Evolutionary conservation across 2,888 invertebrate species (phyloP).

Genomic region (Clostera curtula): DNA sequence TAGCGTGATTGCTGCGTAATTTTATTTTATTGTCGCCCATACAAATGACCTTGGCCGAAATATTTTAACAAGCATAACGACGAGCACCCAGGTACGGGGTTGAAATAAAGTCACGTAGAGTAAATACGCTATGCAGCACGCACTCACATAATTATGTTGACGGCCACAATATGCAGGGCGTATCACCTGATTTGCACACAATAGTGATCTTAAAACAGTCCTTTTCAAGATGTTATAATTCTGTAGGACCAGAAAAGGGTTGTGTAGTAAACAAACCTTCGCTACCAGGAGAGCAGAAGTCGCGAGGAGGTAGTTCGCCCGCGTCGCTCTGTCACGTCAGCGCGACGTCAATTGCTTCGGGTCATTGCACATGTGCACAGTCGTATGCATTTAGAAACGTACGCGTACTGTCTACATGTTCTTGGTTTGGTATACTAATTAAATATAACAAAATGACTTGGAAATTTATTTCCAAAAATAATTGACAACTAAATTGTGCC

Average conservation of each 20-base stretch:
- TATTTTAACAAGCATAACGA: constrained; percentile 21
- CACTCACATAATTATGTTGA: background rate
- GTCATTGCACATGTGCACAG: constrained; percentile 36
- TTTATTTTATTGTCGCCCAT: no score
- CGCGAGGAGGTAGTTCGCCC: constrained; percentile 33
- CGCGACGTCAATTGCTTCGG: constrained; percentile 31
- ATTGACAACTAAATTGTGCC: no score
- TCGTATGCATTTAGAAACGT: constrained; percentile 11
- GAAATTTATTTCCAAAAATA: no score
- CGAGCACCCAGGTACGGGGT: constrained; percentile 13
- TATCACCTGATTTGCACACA: constrained; percentile 36
- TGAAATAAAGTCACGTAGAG: constrained; percentile 11
- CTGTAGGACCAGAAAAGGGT: constrained; percentile 66
- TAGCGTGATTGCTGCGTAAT: no score
- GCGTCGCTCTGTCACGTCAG: constrained; percentile 39
- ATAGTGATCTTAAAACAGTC: constrained; percentile 28
- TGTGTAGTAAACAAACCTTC: constrained; percentile 57
- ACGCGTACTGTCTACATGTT: constrained; percentile 2
- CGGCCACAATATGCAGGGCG: no score
- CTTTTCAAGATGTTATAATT: constrained; percentile 32
- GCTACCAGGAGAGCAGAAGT: constrained; percentile 48
- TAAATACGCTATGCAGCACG: constrained; percentile 6
- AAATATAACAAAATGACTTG: no score
- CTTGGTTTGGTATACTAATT: no score
- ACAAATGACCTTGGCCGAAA: constrained; percentile 24